Conservation (phyloP, 2,888 invertebrate species). For the Augiades crinisus region DNA sequence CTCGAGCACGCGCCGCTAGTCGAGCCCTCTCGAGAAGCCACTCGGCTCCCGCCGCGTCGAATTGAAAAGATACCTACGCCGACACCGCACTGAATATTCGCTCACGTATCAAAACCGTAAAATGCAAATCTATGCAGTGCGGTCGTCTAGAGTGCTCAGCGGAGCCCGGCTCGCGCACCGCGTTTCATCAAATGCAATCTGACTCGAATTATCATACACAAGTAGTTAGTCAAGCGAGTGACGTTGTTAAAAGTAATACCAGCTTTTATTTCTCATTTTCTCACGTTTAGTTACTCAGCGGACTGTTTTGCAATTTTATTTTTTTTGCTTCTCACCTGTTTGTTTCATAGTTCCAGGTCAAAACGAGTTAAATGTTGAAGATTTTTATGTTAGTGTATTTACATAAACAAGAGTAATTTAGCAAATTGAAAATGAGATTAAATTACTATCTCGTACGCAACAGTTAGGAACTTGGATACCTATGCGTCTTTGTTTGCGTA, state of each 20-base stretch:
- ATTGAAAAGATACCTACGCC: conserved; percentile 79
- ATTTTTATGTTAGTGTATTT: neutral
- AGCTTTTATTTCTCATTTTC: conserved; percentile 15
- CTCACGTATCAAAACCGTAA: conserved; percentile 79
- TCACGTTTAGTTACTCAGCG: neutral
- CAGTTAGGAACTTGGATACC: conserved; percentile 28
- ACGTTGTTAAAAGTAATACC: conserved; percentile 41
- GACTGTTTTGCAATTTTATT: conserved; percentile 6
- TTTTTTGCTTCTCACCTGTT: conserved; percentile 1
- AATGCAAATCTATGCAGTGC: conserved; percentile 80
- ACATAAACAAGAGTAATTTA: neutral
- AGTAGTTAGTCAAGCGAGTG: conserved; percentile 55
- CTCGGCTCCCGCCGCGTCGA: conserved; percentile 71
- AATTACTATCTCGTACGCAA: conserved; percentile 26
- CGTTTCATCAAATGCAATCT: conserved; percentile 75
- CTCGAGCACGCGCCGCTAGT: conserved; percentile 78
- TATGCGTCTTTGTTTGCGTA: conserved; percentile 33
- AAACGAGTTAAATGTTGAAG: neutral
- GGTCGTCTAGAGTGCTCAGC: conserved; percentile 71
- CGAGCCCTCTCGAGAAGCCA: conserved; percentile 67
- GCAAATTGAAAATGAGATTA: conserved; percentile 13
- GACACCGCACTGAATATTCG: conserved; percentile 78
- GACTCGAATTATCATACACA: conserved; percentile 67
- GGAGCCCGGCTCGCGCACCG: conserved; percentile 48
- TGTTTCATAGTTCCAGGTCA: neutral